These are phyloP conservation scores for Erynnis tages DNA, from an alignment of 2,888 invertebrate species.

Conservation along the genomic window DNA sequence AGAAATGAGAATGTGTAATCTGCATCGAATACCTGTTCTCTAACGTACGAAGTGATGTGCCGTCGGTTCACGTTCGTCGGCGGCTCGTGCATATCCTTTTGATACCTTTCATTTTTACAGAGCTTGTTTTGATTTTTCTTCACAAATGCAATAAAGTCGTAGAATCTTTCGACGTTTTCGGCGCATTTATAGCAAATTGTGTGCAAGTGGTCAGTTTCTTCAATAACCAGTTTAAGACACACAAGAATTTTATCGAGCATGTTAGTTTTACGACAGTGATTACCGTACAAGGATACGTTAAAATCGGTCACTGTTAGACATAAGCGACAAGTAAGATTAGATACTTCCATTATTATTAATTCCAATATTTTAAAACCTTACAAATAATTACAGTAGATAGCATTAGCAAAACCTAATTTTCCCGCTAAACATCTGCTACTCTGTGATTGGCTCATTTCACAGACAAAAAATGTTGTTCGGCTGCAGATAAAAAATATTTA, in stretches of 20 bases:
- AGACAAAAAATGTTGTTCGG: slow-evolving; percentile 16
- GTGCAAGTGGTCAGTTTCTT: slow-evolving; percentile 55
- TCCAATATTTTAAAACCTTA: slow-evolving; percentile 27
- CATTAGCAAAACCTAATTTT: slow-evolving; percentile 33
- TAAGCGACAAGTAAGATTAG: slow-evolving; percentile 59
- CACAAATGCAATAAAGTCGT: slow-evolving; percentile 56
- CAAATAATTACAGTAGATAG: slow-evolving; percentile 23
- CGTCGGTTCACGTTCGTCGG: slow-evolving; percentile 40
- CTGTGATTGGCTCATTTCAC: slow-evolving; percentile 20
- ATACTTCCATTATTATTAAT: slow-evolving; percentile 53
- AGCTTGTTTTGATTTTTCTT: slow-evolving; percentile 56
- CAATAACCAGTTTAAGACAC: slow-evolving; percentile 60
- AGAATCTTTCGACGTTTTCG: slow-evolving; percentile 61
- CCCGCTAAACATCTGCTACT: slow-evolving; percentile 37
- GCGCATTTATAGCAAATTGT: slow-evolving; percentile 69
- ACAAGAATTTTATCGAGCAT: slow-evolving; percentile 63
- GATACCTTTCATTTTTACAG: slow-evolving; percentile 37
- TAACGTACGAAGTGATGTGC: slow-evolving; percentile 56
- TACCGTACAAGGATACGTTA: slow-evolving; percentile 61
- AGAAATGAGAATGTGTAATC: slow-evolving; percentile 68
- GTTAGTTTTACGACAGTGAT: slow-evolving; percentile 53
- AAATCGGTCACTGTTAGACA: slow-evolving; percentile 66
- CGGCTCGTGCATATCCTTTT: slow-evolving; percentile 39
- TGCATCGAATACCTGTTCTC: slow-evolving; percentile 60
- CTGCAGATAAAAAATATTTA: slow-evolving; percentile 26